Percentiles rank a stretch among this genome's conserved stretches.
These are phyloP conservation scores for Macrotus californicus DNA, from an alignment of 2,113 vertebrate species.

Conservation along the genomic window DNA sequence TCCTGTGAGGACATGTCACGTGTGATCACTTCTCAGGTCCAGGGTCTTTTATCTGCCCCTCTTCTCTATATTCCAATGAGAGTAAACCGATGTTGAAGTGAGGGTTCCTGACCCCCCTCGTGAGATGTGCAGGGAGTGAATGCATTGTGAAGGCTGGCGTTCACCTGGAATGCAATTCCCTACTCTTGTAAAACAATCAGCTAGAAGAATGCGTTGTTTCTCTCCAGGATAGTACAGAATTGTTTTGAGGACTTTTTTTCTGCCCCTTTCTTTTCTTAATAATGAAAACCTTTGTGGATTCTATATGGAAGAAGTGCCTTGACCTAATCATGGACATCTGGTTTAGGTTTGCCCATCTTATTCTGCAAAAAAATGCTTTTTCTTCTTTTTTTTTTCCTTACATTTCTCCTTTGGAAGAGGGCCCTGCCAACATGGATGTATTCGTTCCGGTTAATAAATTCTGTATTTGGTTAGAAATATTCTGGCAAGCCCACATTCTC, in stretches of 20 bases:
- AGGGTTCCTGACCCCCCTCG: neutral
- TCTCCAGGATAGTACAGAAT: neutral
- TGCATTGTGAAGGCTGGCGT: fast-evolving
- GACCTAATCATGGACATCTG: fast-evolving
- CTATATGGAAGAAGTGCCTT: neutral
- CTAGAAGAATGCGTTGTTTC: neutral
- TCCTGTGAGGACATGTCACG: neutral
- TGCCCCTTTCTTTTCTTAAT: neutral
- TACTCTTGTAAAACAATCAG: neutral
- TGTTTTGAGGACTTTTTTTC: neutral
- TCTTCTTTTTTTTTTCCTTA: neutral
- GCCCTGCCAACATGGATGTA: neutral
- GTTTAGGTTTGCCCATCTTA: neutral
- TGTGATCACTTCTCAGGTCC: neutral
- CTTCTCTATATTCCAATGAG: neutral
- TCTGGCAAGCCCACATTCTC: neutral
- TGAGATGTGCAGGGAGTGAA: neutral
- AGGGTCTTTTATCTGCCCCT: neutral
- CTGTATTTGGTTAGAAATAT: neutral
- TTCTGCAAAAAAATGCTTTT: neutral
- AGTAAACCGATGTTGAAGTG: neutral
- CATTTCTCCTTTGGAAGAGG: neutral
- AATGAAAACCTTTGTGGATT: neutral
- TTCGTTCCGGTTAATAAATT: neutral
- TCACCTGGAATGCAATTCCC: neutral